Conservation (phyloP, 2,888 invertebrate genomes). For the Xylota segnis region DNA sequence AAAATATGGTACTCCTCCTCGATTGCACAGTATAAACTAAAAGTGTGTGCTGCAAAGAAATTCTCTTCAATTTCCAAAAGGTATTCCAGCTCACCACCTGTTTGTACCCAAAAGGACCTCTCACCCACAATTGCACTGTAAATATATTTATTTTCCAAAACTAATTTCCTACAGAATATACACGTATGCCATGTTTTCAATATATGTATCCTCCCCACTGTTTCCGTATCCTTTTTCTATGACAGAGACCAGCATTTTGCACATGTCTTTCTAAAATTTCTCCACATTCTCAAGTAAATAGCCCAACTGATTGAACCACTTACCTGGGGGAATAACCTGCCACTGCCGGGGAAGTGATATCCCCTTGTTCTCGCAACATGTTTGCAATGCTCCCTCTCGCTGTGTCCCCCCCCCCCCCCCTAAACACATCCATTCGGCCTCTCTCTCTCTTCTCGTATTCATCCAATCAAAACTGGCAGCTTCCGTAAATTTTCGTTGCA, state of each 20-base stretch:
- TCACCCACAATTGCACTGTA: neutral
- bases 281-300: constrained; percentile 29
- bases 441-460: neutral
- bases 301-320: constrained; percentile 43
- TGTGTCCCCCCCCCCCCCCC: too few species aligned
- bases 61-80: neutral
- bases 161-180: constrained; percentile 8
- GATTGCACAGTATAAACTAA: neutral
- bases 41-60: neutral
- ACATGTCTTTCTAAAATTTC: neutral
- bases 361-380: neutral
- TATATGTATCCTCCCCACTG: neutral
- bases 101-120: neutral
- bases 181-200: neutral
- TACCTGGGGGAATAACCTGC: constrained; percentile 27
- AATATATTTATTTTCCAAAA: constrained; percentile 11
- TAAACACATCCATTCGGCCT: neutral
- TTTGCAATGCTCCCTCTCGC: neutral
- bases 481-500: constrained; percentile 30
- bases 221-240: neutral
- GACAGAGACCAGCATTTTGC: neutral
- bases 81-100: neutral
- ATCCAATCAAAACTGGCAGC: constrained; percentile 54
- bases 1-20: too few species aligned
- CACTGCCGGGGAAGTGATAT: constrained; percentile 15